Evolutionary conservation across 2,888 invertebrate genomes (phyloP).

Genomic region (Synergus japonicus): DNA sequence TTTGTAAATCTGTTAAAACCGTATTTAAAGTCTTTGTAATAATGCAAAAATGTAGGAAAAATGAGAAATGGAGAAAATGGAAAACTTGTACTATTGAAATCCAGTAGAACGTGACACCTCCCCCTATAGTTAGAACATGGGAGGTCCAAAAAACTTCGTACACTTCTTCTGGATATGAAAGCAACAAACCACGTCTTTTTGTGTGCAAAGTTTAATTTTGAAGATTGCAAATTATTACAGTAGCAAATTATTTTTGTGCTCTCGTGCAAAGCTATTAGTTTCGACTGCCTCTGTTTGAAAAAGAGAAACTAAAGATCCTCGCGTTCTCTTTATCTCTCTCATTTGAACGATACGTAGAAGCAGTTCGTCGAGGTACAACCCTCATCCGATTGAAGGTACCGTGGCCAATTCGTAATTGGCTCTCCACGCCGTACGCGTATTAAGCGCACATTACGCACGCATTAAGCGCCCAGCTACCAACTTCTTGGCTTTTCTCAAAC

Average conservation of each 20-base stretch:
- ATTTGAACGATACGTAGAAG: conserved; percentile 24
- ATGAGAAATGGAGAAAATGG: no score
- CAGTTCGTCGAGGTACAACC: conserved; percentile 57
- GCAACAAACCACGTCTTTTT: not conserved
- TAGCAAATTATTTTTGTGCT: not conserved
- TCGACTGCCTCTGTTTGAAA: not conserved
- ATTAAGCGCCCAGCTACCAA: conserved; percentile 66
- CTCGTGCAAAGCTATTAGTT: conserved; percentile 8
- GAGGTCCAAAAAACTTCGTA: no score
- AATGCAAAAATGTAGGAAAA: no score
- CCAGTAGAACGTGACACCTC: no score
- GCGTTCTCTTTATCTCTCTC: conserved; percentile 21
- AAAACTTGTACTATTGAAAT: no score
- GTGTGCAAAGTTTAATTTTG: not conserved
- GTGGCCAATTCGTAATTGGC: conserved; percentile 73
- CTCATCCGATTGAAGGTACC: conserved; percentile 67
- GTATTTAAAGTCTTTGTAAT: no score
- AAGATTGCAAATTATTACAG: not conserved
- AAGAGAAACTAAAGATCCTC: not conserved
- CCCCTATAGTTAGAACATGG: no score
- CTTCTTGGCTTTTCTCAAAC: conserved; percentile 55
- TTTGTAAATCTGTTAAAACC: no score
- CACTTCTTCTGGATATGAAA: not conserved
- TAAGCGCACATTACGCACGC: conserved; percentile 68
- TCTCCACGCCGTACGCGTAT: conserved; percentile 66